Conservation (phyloP, 2,888 invertebrate genomes). For the Synergus japonicus region DNA sequence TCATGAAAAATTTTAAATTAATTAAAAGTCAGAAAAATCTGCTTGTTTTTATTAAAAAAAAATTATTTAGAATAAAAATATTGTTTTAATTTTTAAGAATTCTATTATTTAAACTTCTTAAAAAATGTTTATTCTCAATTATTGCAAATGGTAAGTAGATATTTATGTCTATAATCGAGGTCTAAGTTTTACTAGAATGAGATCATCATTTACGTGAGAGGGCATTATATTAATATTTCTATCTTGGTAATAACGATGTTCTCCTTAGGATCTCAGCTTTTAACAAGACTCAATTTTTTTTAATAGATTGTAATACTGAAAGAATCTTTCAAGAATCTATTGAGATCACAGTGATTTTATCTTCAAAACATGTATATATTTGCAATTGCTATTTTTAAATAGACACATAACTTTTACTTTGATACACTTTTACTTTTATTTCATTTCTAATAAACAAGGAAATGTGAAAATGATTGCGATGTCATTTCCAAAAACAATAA, state of each 20-base stretch:
- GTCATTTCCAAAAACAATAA: neutral
- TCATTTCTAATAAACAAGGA: neutral
- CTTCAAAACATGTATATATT: neutral
- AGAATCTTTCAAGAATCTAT: neutral
- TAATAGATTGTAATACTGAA: neutral
- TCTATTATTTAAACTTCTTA: too few species aligned
- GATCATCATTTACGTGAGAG: neutral
- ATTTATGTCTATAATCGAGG: too few species aligned
- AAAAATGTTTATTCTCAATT: too few species aligned
- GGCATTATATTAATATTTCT: slow-evolving; percentile 11
- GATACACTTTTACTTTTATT: too few species aligned
- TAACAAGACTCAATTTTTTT: neutral
- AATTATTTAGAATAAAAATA: too few species aligned
- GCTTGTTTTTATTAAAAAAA: too few species aligned
- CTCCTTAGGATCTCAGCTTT: neutral
- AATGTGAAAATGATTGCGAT: neutral
- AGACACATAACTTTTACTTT: too few species aligned
- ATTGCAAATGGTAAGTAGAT: too few species aligned
- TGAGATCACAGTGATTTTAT: neutral
- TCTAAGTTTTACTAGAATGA: slow-evolving; percentile 6
- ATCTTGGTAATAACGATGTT: neutral
- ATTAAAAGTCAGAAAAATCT: too few species aligned
- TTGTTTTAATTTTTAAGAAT: too few species aligned
- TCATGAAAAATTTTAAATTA: too few species aligned
- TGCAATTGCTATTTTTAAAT: neutral